Evolutionary conservation across 1,140 invertebrate species (phyloP).

Genomic region (Caligus rogercresseyi): DNA sequence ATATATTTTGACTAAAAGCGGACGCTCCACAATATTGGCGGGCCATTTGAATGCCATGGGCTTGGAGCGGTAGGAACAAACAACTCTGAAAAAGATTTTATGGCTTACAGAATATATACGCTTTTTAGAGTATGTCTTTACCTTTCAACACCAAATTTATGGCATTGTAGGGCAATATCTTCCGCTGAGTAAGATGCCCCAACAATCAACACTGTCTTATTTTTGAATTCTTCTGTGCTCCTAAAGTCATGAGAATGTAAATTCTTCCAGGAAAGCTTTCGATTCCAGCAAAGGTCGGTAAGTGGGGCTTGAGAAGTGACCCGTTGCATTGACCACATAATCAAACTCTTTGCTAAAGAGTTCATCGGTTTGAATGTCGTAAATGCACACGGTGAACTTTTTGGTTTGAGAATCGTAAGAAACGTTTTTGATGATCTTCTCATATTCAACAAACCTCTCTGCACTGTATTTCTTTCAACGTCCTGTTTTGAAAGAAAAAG

Average conservation of each 20-base stretch:
- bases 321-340: constrained; percentile 18
- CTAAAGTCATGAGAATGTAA: constrained; percentile 22
- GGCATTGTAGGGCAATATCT: constrained; percentile 21
- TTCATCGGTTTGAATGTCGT: not conserved
- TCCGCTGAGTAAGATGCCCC: constrained; percentile 21
- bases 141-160: constrained; percentile 21
- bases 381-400: not conserved
- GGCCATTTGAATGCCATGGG: constrained; percentile 22
- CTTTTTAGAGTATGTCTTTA: not conserved
- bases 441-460: not conserved
- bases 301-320: constrained; percentile 18
- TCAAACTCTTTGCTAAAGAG: not conserved
- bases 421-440: not conserved
- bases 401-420: not conserved
- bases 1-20: constrained; percentile 25
- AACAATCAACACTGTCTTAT: constrained; percentile 19
- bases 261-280: constrained; percentile 21
- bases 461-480: constrained; percentile 5
- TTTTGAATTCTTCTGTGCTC: constrained; percentile 16
- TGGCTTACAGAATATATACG: not conserved
- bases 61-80: constrained; percentile 18
- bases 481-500: no score
- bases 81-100: constrained; percentile 1
- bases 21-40: constrained; percentile 11
- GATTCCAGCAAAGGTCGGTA: constrained; percentile 19